Base-by-base conservation (phyloP, 2,888 invertebrate genomes). In the Oligia fasciuncula region DNA sequence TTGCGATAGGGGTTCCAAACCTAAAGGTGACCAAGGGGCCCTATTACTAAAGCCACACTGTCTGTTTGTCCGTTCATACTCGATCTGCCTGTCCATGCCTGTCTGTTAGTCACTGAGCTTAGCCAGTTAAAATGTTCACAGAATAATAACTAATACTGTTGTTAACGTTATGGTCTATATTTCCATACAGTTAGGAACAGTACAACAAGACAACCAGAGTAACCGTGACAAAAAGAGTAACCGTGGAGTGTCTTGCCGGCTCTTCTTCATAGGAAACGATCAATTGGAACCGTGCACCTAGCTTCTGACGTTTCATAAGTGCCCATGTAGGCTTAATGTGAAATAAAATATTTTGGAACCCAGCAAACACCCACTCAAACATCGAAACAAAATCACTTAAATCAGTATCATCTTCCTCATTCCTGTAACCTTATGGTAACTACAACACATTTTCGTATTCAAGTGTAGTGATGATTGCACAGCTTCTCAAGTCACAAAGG, bases 401-500 rank as follows among this genome's bases (percentile, higher is more conserved):
- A 66, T 57, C 14, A 49, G 43, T 72, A 14, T 67, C 65, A 54
- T 23, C 19, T 66, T 57, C 9, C 62, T 57, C 62, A 70, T 67
- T 63, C 35, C 63, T 49, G 23, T 60, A 74, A 72, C 4, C 43
- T 62, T 19, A 40, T 40, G 57, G 70, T 68, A 73, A 75, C 79
- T 70, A 83, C 62, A 68, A 68, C 71, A 87, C 67, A 71, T 84
- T 86, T 67, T 60, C 40, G 4, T 35, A 29, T n/a, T 66, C 68
- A 80, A 85, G 85, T 80, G 63, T 71, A 77, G 75, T 82, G 82
- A 84, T 85, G 82, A 87, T 87, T 85, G 78, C 76, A 67, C 83
- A 83, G 88, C 87, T 88, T 89, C 87, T 90, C 83, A 77, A 90
- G 89, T 89, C 86, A 89, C 90, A 88, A 90, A 85, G 87, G 88